phyloP scores from a whole-genome alignment of 2,888 invertebrate species.

The Syritta pipiens region DNA sequence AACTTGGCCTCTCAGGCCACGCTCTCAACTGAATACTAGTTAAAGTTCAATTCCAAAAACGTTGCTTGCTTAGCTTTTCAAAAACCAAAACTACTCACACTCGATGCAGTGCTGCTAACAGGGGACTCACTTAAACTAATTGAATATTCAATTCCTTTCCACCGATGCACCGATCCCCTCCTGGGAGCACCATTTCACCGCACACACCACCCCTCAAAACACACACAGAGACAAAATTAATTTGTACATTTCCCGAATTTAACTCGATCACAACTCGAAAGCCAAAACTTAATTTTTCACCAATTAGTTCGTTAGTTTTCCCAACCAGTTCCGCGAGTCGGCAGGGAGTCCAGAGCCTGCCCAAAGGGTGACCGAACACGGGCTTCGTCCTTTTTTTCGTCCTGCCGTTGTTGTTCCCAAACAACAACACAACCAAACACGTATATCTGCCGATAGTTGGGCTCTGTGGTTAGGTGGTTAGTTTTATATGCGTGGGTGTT shows the following conservation, averaged over 20 bases:
- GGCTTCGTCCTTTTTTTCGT: slow-evolving; percentile 9
- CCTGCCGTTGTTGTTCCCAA: background rate
- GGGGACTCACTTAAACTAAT: too few relatives aligned
- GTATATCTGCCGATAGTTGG: slow-evolving; percentile 48
- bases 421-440: slow-evolving; percentile 44
- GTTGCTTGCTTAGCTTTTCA: too few relatives aligned
- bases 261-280: slow-evolving; percentile 63
- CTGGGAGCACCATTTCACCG: background rate
- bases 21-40: too few relatives aligned
- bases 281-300: slow-evolving; percentile 77
- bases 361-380: too few relatives aligned
- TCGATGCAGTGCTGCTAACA: too few relatives aligned
- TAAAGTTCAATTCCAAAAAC: too few relatives aligned
- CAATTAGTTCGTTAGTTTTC: slow-evolving; percentile 73
- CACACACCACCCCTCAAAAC: background rate
- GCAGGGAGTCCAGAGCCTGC: background rate
- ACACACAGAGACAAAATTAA: slow-evolving; percentile 53
- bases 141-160: too few relatives aligned
- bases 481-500: slow-evolving; percentile 57
- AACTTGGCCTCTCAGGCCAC: too few relatives aligned
- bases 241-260: slow-evolving; percentile 65
- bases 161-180: too few relatives aligned
- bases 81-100: too few relatives aligned
- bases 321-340: slow-evolving; percentile 35
- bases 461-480: slow-evolving; percentile 56